Base-by-base conservation (phyloP, 2,113 vertebrate species). In the Chloroceryle aenea region DNA sequence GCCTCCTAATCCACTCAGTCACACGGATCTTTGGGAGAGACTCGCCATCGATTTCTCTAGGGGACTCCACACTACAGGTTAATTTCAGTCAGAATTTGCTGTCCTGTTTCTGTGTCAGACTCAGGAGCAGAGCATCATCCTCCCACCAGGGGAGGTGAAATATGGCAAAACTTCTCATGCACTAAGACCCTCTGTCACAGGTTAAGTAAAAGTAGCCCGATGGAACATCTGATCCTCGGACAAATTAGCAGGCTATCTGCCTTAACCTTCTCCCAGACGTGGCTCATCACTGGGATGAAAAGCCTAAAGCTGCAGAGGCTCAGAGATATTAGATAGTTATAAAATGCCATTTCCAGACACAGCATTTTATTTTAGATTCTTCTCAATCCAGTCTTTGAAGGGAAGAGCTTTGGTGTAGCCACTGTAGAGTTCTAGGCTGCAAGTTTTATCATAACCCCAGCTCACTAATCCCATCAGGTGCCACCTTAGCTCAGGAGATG, bases 311-410 rank as follows among this genome's bases (percentile, higher is more conserved):
- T 92, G 76, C 61, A 84, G 23, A 75, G 94, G 73, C 48, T 75
- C 91, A 91, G 73, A 93, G 45, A 90, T 80, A 94, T 36, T 76
- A 55, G 42, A 40, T 56, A 84, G n/a, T 61, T 16, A 38, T 19
- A 47, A 23, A 92, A 71, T n/a, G 19, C 30, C 26, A n/a, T 93
- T 92, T 94, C 22, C 32, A 14, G 38, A 69, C 42, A 77, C 36
- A 23, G 22, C 27, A 21, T 76, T 93, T 98, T 98, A 99, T 97
- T 99, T 99, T 98, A 99, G 98, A 87, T 99, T 99, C 82, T 97
- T 99, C 92, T 99, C 99, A 67, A 99, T 99, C 99, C 99, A 99
- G 98, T 99, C 98, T 98, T 98, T 99, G 94, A 99, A 99, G 72
- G 98, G 98, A 88, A 98, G 95, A 48, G 98, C 98, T 88, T 98